Conservation (phyloP, 1,140 invertebrate species). For the Drosophila lini region DNA sequence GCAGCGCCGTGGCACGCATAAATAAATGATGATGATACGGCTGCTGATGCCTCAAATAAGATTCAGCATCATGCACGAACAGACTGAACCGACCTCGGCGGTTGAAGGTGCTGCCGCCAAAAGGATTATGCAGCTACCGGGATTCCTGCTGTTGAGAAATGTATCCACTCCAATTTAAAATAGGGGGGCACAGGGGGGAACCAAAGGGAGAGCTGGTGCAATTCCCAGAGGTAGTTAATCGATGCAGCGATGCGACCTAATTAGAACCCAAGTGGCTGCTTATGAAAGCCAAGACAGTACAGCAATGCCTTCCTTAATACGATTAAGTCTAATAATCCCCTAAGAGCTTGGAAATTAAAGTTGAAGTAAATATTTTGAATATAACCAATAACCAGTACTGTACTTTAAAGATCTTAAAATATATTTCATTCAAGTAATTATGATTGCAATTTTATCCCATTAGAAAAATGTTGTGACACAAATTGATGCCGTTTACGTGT, state of each 20-base stretch:
- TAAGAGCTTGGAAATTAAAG: neutral
- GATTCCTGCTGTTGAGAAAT: constrained; percentile 3
- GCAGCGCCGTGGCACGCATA: constrained; percentile 61
- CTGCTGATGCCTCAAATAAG: constrained; percentile 56
- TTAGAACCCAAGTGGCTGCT: constrained; percentile 16
- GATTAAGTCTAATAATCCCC: neutral
- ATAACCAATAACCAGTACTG: neutral
- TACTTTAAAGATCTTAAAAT: too few species aligned
- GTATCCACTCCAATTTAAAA: neutral
- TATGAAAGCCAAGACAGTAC: neutral
- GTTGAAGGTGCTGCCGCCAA: constrained; percentile 13
- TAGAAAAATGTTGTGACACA: too few species aligned
- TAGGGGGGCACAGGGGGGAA: neutral
- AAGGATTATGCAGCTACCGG: constrained; percentile 27
- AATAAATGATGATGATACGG: constrained; percentile 74
- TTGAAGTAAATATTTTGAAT: neutral
- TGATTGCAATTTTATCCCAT: too few species aligned
- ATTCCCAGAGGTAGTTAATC: constrained; percentile 27
- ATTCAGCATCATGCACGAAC: constrained; percentile 63
- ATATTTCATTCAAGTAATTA: too few species aligned
- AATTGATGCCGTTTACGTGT: neutral
- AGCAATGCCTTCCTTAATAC: neutral
- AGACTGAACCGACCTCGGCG: constrained; percentile 19
- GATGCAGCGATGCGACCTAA: constrained; percentile 28
- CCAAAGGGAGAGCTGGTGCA: neutral